These are phyloP conservation scores for Sitta europaea DNA, from an alignment of 2,113 vertebrate genomes.

Conservation along the genomic window DNA sequence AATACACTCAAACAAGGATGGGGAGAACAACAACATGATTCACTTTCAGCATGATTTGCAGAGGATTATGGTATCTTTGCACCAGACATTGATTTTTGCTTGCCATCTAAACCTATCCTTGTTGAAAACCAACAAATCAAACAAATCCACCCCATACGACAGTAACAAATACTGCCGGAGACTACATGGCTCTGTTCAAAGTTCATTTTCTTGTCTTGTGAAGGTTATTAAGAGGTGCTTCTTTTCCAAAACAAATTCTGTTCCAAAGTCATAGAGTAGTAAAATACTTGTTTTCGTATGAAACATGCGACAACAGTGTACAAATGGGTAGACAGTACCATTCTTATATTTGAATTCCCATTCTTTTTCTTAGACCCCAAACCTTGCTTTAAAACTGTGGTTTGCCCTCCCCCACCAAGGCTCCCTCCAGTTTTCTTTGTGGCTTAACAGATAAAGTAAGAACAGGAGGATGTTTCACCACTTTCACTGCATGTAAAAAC, in stretches of 20 bases:
- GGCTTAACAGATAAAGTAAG: conserved; percentile 62
- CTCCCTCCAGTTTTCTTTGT: neutral
- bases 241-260: neutral
- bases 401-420: neutral
- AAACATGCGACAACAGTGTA: neutral
- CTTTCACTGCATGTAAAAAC: conserved; percentile 1
- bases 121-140: neutral
- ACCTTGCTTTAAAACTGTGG: neutral
- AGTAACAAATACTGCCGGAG: neutral
- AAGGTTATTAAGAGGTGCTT: neutral
- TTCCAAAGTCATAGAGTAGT: neutral
- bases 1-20: neutral
- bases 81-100: neutral
- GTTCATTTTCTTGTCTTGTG: neutral
- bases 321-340: neutral
- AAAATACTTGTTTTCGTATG: neutral
- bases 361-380: conserved; percentile 22
- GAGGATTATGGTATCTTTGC: neutral
- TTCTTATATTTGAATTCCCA: conserved; percentile 8
- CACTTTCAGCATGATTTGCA: neutral
- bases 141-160: neutral
- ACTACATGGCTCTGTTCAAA: neutral
- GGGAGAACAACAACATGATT: neutral
- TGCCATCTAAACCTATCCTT: neutral
- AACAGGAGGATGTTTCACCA: conserved; percentile 34